Base-by-base conservation (phyloP, 1,140 invertebrate genomes). In the fruit fly (Drosophila melanogaster) region DNA sequence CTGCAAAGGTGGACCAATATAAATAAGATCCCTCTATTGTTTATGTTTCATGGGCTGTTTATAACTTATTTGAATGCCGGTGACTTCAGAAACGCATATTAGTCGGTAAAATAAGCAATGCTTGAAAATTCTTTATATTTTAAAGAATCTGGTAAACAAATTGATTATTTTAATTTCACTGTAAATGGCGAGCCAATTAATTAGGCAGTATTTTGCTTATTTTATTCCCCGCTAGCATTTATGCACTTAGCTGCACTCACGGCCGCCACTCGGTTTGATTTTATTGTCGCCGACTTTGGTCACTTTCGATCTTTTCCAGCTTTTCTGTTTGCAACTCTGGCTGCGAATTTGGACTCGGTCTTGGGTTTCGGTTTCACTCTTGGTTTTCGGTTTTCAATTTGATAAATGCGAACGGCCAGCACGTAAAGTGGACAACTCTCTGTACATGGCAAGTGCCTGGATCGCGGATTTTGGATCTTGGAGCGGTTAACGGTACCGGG, bases 221-320 rank as follows among this genome's bases (percentile, higher is more conserved):
- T 51, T 64, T 53, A 41, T 64, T 50, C 24, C 22, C 30, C 33
- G 22, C 40, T 19, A 19, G 46, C 59, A 65, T 50, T 65, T 65
- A 67, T 64, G 44, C 61, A 64, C 61, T 61, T 61, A 44, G 12
- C 60, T 35, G 37, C 57, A 64, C 19, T 61, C 30, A 4, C 8
- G 26, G 56, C 61, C 60, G 61, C 61, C 60, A 60, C 55, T 50
- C 43, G 43, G 62, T 66, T 80, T 77, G 65, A 73, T 73, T 73
- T 85, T 77, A 55, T 77, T 86, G 78, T 75, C 69, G 69, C 78
- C 56, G 67, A 62, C 64, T 77, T 85, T 77, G 81, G 69, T 79
- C 79, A 87, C 84, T 87, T 87, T 87, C 84, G 69, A 75, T 87
- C 80, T 76, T 62, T 87, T 87, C 84, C 65, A 75, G 89, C 80